A percentile compares a stretch with the other conserved stretches of the same genome.
phyloP scores from a whole-genome alignment of 2,113 vertebrate species.

The Carassius carassius region DNA sequence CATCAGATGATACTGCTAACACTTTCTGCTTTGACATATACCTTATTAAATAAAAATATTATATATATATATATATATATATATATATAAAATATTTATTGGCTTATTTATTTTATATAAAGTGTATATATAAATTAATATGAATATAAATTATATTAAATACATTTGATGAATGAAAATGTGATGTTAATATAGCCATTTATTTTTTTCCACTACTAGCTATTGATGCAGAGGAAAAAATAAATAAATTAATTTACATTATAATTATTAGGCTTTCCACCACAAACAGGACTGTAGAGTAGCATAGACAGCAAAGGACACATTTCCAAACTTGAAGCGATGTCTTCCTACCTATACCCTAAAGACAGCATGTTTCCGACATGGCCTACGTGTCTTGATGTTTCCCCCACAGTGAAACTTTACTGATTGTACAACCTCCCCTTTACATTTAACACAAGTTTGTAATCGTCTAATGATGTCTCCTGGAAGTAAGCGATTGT shows the following conservation, averaged over 20 bases:
- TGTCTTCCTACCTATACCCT: not conserved
- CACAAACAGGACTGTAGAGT: not conserved
- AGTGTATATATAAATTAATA: too few relatives aligned
- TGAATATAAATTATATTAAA: too few relatives aligned
- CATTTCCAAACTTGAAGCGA: not conserved
- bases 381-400: not conserved
- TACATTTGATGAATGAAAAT: too few relatives aligned
- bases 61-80: too few relatives aligned
- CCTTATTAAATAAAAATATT: too few relatives aligned
- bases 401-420: not conserved
- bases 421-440: not conserved
- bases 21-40: too few relatives aligned
- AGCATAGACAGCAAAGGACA: not conserved
- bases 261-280: not conserved
- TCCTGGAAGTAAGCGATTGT: conserved; percentile 30
- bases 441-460: conserved; percentile 17
- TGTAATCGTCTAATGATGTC: conserved; percentile 15
- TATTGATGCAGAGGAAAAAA: too few relatives aligned
- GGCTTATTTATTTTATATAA: too few relatives aligned
- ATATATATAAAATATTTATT: too few relatives aligned
- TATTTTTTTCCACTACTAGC: too few relatives aligned
- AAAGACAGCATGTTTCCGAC: not conserved
- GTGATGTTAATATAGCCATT: too few relatives aligned
- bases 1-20: too few relatives aligned
- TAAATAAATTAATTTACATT: not conserved